Conservation (phyloP, 2,888 invertebrate genomes). For the Aspidapion aeneum region DNA sequence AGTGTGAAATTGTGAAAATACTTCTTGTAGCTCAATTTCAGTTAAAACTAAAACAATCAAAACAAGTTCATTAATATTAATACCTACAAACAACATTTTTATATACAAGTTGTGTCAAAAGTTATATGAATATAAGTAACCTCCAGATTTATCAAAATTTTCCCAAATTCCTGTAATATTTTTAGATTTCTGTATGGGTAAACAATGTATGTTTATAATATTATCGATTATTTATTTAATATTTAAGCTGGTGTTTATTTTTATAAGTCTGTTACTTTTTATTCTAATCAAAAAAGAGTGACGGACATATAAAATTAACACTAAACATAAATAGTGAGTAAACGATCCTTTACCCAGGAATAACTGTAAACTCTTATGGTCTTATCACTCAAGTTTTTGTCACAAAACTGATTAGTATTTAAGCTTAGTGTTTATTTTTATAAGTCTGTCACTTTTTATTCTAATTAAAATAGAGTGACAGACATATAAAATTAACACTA, state of each 20-base stretch:
- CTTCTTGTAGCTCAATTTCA: not conserved
- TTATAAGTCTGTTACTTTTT: no score
- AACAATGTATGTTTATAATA: not conserved
- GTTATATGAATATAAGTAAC: not conserved
- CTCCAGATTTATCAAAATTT: not conserved
- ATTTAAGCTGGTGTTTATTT: no score
- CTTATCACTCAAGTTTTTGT: not conserved
- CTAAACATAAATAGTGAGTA: not conserved
- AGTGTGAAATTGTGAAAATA: not conserved
- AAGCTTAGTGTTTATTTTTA: no score
- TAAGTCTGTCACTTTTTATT: no score
- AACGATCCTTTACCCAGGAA: not conserved
- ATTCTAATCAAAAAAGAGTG: no score
- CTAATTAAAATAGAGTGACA: not conserved
- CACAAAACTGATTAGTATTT: no score
- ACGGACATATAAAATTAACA: not conserved
- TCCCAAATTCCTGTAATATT: not conserved
- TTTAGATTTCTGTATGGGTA: not conserved
- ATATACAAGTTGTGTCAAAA: not conserved
- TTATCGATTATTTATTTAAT: not conserved
- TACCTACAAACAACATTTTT: not conserved
- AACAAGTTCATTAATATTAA: not conserved
- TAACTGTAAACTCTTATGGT: not conserved
- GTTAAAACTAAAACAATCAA: not conserved
- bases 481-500: not conserved